Base-by-base conservation (phyloP, 2,888 invertebrate genomes). In the Chironomus tentans region DNA sequence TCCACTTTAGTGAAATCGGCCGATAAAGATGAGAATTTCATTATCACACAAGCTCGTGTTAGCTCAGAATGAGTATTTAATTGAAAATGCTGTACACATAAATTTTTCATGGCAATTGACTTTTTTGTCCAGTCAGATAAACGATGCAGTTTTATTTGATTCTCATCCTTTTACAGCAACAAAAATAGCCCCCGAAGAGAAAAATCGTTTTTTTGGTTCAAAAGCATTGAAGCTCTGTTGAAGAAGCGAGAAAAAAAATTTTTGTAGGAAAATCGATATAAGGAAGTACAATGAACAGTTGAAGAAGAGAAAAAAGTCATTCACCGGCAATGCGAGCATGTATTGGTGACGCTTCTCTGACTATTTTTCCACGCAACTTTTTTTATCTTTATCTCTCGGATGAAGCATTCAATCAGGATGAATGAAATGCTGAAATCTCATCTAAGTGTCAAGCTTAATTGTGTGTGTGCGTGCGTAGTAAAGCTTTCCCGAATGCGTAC, bases 201-300 rank as follows among this genome's bases (percentile, higher is more conserved):
- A 68, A 38, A 38, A 38, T 38, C 38, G 38, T 38, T 38, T n/a
- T 50, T 56, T 56, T 18, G 18, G 56, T 56, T 56, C 56, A 56
- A 24, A 65, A 13, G 10, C 21, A 65, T 15, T 56, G 7, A 24
- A 62, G 62, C 62, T 18, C 18, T 22, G 65, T 21, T 21, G 65
- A 24, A 21, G 13, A 65, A 24, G 65, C 18, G 24, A 68, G 68
- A 13, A 68, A 15, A 68, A n/a, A n/a, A n/a, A n/a, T 38, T 65
- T 56, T n/a, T 65, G 65, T 13, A 68, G 46, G 15, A 73, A 73
- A 73, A 73, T 73, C 72, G 62, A 73, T 73, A 73, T 56, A 22
- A 73, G 72, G 72, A 73, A 73, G 72, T 73, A 62, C 72, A 56
- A 62, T 62, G 72, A 73, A 62, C 72, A 73, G 48, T 71, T 73